A percentile compares a stretch with the other conserved stretches of the same genome.
Evolutionary conservation across 1,140 invertebrate genomes (phyloP).

Genomic region (Halictus rubicundus): DNA sequence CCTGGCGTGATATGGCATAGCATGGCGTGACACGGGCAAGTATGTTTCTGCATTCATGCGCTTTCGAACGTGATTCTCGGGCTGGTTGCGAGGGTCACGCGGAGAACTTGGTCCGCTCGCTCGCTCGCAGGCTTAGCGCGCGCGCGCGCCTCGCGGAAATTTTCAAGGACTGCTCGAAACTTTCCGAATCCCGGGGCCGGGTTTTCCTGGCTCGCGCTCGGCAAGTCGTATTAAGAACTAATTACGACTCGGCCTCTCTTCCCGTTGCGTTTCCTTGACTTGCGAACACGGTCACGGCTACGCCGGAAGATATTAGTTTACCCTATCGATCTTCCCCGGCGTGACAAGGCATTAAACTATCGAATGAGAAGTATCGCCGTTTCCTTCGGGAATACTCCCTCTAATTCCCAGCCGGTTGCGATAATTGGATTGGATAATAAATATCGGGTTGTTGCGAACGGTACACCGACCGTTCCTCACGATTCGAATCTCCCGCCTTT

Average conservation of each 20-base stretch:
- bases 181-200: slow-evolving; percentile 20
- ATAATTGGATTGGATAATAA: too few species aligned
- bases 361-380: too few species aligned
- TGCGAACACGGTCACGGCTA: too few species aligned
- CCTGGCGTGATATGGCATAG: slow-evolving; percentile 39
- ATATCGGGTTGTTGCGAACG: too few species aligned
- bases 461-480: too few species aligned
- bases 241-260: neutral
- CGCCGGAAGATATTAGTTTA: slow-evolving; percentile 2
- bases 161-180: slow-evolving; percentile 46
- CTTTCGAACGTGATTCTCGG: slow-evolving; percentile 24
- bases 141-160: neutral
- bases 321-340: neutral
- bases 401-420: too few species aligned
- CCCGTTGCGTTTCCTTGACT: too few species aligned
- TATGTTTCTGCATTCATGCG: slow-evolving; percentile 40
- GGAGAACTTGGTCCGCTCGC: neutral
- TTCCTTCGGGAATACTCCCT: too few species aligned
- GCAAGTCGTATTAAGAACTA: slow-evolving; percentile 15
- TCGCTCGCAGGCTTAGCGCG: too few species aligned
- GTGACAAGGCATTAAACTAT: too few species aligned
- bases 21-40: slow-evolving; percentile 44
- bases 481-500: too few species aligned
- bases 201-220: neutral
- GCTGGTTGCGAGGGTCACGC: slow-evolving; percentile 4